Percentiles rank a stretch among this genome's conserved stretches.
phyloP scores from a whole-genome alignment of 2,113 vertebrate species.

The Lutjanus erythropterus region DNA sequence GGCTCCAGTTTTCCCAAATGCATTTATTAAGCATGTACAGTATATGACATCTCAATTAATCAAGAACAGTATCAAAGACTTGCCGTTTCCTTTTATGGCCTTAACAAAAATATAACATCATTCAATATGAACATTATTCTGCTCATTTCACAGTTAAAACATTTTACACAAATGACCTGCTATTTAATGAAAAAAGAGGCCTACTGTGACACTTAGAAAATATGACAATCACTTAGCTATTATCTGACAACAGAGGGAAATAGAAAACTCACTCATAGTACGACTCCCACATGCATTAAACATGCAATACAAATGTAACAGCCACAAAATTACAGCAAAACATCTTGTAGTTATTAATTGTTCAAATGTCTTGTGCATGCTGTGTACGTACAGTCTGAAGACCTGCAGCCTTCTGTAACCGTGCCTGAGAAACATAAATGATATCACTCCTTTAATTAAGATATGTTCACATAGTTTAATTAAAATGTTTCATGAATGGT shows the following conservation, averaged over 20 bases:
- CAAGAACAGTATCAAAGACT: slow-evolving; percentile 71
- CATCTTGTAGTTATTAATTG: slow-evolving; percentile 15
- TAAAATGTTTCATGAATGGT: slow-evolving; percentile 62
- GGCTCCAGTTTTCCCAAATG: slow-evolving; percentile 66
- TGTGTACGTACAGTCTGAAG: slow-evolving; percentile 26
- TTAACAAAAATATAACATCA: slow-evolving; percentile 70
- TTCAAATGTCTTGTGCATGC: slow-evolving; percentile 34
- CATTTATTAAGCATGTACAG: slow-evolving; percentile 77
- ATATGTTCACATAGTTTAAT: slow-evolving; percentile 62
- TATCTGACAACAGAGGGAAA: slow-evolving; percentile 33
- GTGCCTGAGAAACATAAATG: slow-evolving; percentile 54
- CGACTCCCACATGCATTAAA: slow-evolving; percentile 49
- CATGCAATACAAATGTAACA: slow-evolving; percentile 53
- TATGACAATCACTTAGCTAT: slow-evolving; percentile 43
- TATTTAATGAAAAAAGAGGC: slow-evolving; percentile 54
- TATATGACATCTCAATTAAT: slow-evolving; percentile 68
- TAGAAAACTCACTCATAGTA: slow-evolving; percentile 39
- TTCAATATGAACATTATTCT: slow-evolving; percentile 61
- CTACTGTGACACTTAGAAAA: slow-evolving; percentile 46
- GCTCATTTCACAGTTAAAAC: slow-evolving; percentile 53
- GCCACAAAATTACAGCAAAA: slow-evolving; percentile 42
- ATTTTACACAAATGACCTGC: slow-evolving; percentile 58
- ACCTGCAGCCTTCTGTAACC: slow-evolving; percentile 30
- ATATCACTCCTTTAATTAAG: slow-evolving; percentile 62
- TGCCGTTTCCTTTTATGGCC: slow-evolving; percentile 51